phyloP scores from a whole-genome alignment of 2,888 invertebrate species.

The Leucophenga montana region DNA sequence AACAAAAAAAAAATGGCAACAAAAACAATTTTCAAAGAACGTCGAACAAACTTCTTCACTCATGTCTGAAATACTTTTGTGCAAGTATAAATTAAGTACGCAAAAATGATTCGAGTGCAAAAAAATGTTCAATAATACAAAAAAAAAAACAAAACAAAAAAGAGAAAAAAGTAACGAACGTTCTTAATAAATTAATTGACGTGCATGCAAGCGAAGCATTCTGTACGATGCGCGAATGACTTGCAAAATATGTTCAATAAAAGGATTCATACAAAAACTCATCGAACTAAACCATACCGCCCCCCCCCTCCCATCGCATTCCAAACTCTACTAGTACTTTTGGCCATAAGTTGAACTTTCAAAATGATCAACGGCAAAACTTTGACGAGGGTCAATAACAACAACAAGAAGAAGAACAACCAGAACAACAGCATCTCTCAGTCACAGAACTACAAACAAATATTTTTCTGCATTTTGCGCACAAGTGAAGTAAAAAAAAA shows the following conservation, averaged over 20 bases:
- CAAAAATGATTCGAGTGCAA: conserved; percentile 14
- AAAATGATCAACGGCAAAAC: conserved; percentile 22
- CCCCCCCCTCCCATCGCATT: too few relatives aligned
- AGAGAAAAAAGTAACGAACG: background rate
- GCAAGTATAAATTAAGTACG: conserved; percentile 23
- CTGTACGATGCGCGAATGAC: conserved; percentile 18
- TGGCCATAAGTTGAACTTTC: conserved; percentile 25
- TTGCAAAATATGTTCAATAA: conserved; percentile 4
- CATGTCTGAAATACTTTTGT: background rate
- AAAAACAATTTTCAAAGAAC: background rate
- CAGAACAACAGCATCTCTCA: background rate
- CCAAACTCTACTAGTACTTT: conserved; percentile 1
- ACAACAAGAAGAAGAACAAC: background rate
- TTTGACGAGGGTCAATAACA: conserved; percentile 22
- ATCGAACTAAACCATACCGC: background rate
- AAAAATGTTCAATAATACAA: background rate
- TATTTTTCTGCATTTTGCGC: conserved; percentile 23
- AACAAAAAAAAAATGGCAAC: too few relatives aligned
- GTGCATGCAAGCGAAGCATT: conserved; percentile 6
- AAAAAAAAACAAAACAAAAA: background rate
- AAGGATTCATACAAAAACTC: background rate
- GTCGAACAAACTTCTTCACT: background rate
- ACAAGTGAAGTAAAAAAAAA: background rate
- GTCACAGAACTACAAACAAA: conserved; percentile 6
- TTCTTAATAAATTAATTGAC: conserved; percentile 24